Evolutionary conservation across 2,888 invertebrate genomes (phyloP), one percentile per base, ranked within the genome.

Genomic region (Pammene aurita): DNA sequence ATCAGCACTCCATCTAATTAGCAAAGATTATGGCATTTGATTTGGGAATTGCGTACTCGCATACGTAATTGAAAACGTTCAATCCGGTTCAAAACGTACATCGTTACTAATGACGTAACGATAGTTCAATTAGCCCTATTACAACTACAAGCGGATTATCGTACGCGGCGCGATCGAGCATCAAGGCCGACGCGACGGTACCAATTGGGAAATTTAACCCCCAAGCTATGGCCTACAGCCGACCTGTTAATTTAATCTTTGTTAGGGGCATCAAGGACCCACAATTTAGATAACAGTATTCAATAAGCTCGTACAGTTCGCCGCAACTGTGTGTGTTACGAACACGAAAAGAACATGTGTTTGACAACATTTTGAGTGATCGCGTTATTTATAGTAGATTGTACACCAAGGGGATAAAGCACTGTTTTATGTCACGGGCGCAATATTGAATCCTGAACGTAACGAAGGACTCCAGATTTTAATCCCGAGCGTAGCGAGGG

Each of bases 231-330:
- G 80, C 77, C 80, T 84, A 83, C 84, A 86, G 78, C 81, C 80
- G 82, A 85, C 84, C 87, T 87, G 86, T 88, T 89, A 89, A 88
- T 90, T 87, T 87, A 88, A 89, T 90, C 87, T 88, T 88, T 86
- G 85, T 84, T 80, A 78, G 81, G 83, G 82, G 78, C 86, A 89
- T 88, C 86, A 85, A 85, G 85, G 83, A 82, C 83, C 84, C 83
- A 82, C 86, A 86, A 88, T 87, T 87, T 87, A 87, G 88, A 89
- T 90, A 87, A 88, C 88, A 83, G 84, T 88, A 89, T 89, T 89
- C 86, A 89, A 89, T 89, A 88, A 87, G 79, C 85, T 84, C 18
- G 62, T 62, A 62, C 62, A 62, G 62, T 62, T 52, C 41, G 18
- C 7, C 50, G 50, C 50, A 18, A 13, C 7, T 38, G 48, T 38